Evolutionary conservation across 2,888 invertebrate species (phyloP), one percentile per base, ranked within the genome.

Genomic region (Catotricha subobsoleta): DNA sequence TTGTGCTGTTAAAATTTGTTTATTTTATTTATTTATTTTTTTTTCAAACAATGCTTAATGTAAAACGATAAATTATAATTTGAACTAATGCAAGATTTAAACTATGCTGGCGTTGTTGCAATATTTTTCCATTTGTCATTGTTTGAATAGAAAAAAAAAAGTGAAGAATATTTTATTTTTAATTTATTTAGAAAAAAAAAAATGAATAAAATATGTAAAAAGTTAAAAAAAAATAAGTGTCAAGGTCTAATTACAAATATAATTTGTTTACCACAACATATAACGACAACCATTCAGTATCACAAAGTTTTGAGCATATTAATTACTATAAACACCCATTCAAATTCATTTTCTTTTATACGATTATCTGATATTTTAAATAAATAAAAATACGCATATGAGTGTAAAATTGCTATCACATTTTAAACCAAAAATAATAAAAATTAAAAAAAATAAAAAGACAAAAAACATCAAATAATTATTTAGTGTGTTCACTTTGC

Each of bases 261-360:
- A 34, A 34, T 34, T 33, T 30, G 13, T 29, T 34, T 34, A 13
- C n/a, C 6, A n/a, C 21, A 34, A 34, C n/a, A n/a, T n/a, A n/a
- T n/a, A n/a, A n/a, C n/a, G n/a, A n/a, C n/a, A n/a, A n/a, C n/a
- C n/a, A n/a, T n/a, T n/a, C n/a, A n/a, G n/a, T n/a, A n/a, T n/a
- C n/a, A n/a, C n/a, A n/a, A n/a, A n/a, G n/a, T n/a, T n/a, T n/a
- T n/a, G n/a, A n/a, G n/a, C n/a, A n/a, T n/a, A n/a, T n/a, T n/a
- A n/a, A n/a, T n/a, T n/a, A n/a, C n/a, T n/a, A n/a, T n/a, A n/a
- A n/a, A n/a, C n/a, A n/a, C n/a, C n/a, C n/a, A n/a, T n/a, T n/a
- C n/a, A n/a, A 4, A 21, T 25, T 7, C 25, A 8, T 21, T 20
- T 34, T 34, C 30, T 7, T 5, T 30, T 13, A 30, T 7, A 7